These are phyloP conservation scores for Aphelinus certus DNA, from an alignment of 1,140 invertebrate genomes.

Conservation along the genomic window DNA sequence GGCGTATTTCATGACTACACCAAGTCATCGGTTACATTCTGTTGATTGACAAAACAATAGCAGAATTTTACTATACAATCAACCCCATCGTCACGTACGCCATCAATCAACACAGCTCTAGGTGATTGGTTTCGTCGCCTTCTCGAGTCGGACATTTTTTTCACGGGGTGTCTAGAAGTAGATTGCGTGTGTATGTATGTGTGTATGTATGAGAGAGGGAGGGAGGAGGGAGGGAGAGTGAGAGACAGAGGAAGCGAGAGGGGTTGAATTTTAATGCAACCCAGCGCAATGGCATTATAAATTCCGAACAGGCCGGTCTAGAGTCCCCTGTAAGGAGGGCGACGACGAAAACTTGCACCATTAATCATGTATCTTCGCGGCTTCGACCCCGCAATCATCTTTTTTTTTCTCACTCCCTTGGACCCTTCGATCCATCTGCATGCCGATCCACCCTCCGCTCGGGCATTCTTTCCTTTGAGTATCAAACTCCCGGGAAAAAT, in stretches of 20 bases:
- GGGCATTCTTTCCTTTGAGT: slow-evolving; percentile 26
- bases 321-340: slow-evolving; percentile 23
- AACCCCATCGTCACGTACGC: too few relatives aligned
- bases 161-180: too few relatives aligned
- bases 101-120: too few relatives aligned
- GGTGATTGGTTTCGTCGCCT: too few relatives aligned
- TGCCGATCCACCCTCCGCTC: not conserved
- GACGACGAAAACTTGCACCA: slow-evolving; percentile 55
- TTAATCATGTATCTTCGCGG: slow-evolving; percentile 54
- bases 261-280: slow-evolving; percentile 60
- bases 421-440: slow-evolving; percentile 2
- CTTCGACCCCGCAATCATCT: slow-evolving; percentile 7
- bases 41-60: too few relatives aligned
- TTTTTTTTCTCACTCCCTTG: slow-evolving; percentile 4
- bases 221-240: too few relatives aligned
- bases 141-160: too few relatives aligned
- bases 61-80: too few relatives aligned
- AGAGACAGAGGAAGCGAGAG: not conserved
- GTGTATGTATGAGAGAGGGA: too few relatives aligned
- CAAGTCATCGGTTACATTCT: too few relatives aligned
- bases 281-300: slow-evolving; percentile 50
- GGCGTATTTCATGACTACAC: too few relatives aligned
- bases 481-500: slow-evolving; percentile 21
- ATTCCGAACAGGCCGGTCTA: slow-evolving; percentile 53
- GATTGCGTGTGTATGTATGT: too few relatives aligned